phyloP scores from a whole-genome alignment of 2,113 vertebrate genomes.

The Syrmaticus mikado region DNA sequence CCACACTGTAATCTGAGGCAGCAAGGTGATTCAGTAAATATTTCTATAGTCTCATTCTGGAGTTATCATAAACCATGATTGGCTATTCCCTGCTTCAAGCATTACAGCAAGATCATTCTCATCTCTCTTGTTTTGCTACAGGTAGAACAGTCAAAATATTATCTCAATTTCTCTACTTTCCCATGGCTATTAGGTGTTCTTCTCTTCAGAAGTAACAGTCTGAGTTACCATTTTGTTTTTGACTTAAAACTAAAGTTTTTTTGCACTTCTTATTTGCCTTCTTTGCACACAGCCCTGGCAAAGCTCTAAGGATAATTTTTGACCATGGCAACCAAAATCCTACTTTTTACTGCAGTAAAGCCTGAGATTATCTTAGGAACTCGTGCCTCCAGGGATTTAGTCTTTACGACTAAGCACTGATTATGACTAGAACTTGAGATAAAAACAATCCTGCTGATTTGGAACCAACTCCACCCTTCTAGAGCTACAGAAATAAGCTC shows the following conservation, averaged over 20 bases:
- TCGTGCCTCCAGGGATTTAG: background rate
- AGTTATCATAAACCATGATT: constrained; percentile 28
- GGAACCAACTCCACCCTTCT: constrained; percentile 1
- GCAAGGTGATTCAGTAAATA: constrained; percentile 7
- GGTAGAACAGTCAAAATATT: constrained; percentile 1
- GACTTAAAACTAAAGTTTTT: background rate
- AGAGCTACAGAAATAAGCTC: constrained; percentile 15
- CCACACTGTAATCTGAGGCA: background rate
- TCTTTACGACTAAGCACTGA: constrained; percentile 22
- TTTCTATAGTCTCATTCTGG: constrained; percentile 31
- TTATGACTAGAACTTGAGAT: constrained; percentile 30
- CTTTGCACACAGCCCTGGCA: background rate
- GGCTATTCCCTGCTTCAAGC: background rate
- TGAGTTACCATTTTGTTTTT: background rate
- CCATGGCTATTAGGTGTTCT: background rate
- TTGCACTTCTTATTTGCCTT: background rate
- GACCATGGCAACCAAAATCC: background rate
- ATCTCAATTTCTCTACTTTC: background rate
- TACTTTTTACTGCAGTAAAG: constrained; percentile 31
- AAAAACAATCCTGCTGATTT: constrained; percentile 32
- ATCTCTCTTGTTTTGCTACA: background rate
- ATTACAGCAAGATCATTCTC: background rate
- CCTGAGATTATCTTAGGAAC: constrained; percentile 35
- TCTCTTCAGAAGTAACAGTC: background rate
- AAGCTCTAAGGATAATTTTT: constrained; percentile 30